Percentiles rank a stretch among this genome's conserved stretches.
Evolutionary conservation across 1,140 invertebrate genomes (phyloP).

Genomic region (Ectropis grisescens): DNA sequence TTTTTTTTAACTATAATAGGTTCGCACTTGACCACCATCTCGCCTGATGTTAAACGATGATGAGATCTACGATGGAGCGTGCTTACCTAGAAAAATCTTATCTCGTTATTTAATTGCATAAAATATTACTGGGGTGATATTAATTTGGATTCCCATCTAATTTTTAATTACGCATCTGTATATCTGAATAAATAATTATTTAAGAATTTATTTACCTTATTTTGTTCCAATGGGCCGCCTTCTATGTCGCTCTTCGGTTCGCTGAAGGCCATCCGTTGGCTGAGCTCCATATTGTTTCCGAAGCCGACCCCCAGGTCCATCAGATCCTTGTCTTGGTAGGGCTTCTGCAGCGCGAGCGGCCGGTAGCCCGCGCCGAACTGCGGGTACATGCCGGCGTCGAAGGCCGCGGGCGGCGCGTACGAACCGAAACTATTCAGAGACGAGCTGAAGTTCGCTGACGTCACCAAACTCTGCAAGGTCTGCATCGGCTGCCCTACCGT

Average conservation of each 20-base stretch:
- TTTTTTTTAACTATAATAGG: too few relatives aligned
- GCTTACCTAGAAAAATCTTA: too few relatives aligned
- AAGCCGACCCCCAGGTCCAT: conserved; percentile 31
- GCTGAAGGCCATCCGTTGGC: conserved; percentile 28
- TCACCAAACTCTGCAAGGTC: conserved; percentile 35
- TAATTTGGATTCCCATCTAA: too few relatives aligned
- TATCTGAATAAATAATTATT: too few relatives aligned
- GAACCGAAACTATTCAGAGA: conserved; percentile 26
- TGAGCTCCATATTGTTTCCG: conserved; percentile 21
- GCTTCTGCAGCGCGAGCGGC: conserved; percentile 30
- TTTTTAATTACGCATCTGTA: too few relatives aligned
- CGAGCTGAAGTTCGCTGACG: conserved; percentile 34
- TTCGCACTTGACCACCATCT: too few relatives aligned
- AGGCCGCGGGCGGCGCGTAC: conserved; percentile 30
- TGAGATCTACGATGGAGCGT: too few relatives aligned
- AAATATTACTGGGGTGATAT: too few relatives aligned
- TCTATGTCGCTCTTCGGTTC: conserved; percentile 22
- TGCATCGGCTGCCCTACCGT: conserved; percentile 35
- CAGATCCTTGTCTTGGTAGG: conserved; percentile 26
- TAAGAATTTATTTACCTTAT: not conserved
- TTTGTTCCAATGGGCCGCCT: not conserved
- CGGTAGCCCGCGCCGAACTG: conserved; percentile 39
- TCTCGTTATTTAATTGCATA: too few relatives aligned
- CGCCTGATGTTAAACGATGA: too few relatives aligned
- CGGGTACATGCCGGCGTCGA: conserved; percentile 54